Conservation (phyloP, 2,113 vertebrate species). For the Erythrocercus mccallii region DNA sequence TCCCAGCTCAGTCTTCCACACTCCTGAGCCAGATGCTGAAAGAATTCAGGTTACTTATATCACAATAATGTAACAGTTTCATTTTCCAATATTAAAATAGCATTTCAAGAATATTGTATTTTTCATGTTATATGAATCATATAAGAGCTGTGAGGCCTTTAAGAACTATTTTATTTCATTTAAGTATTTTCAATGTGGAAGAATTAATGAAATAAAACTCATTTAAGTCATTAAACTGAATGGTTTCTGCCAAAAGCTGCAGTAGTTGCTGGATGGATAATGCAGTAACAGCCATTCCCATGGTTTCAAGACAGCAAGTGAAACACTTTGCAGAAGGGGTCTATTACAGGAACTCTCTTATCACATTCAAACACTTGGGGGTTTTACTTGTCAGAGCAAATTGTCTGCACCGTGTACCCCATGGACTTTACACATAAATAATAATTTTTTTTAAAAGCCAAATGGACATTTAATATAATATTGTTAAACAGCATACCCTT, state of each 20-base stretch:
- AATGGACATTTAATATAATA: not conserved
- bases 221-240: not conserved
- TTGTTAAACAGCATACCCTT: not conserved
- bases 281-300: not conserved
- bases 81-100: not conserved
- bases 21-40: not conserved
- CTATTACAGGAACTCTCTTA: not conserved
- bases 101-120: not conserved
- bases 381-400: not conserved
- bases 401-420: not conserved
- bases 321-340: not conserved
- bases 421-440: not conserved
- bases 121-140: not conserved
- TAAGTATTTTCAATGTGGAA: not conserved
- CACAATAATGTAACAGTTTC: not conserved
- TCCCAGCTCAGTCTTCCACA: not conserved
- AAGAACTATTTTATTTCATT: not conserved
- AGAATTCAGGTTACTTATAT: not conserved
- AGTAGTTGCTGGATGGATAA: not conserved
- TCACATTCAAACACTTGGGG: not conserved
- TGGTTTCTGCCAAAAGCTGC: not conserved
- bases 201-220: not conserved
- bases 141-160: not conserved
- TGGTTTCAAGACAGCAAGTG: not conserved
- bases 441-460: not conserved